These are phyloP conservation scores for Bradypus variegatus DNA, from an alignment of 2,797 vertebrate genomes.

Conservation along the genomic window DNA sequence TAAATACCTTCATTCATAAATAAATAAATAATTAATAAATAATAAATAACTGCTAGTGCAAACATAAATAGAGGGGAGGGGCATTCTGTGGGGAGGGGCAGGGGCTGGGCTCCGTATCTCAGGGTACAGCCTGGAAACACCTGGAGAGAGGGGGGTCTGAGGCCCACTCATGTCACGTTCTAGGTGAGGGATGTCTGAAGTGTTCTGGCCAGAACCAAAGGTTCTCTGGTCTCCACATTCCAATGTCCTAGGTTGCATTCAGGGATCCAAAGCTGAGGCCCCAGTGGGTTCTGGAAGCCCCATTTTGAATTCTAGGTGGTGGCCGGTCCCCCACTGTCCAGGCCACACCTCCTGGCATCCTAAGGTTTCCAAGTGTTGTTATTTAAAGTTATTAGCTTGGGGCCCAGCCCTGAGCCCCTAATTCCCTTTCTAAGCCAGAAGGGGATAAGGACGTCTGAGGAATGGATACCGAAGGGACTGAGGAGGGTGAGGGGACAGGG, in stretches of 20 bases:
- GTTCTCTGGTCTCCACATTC: neutral
- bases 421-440: conserved; percentile 25
- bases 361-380: conserved; percentile 2
- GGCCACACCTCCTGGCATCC: neutral
- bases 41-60: conserved; percentile 62
- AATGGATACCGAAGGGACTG: neutral
- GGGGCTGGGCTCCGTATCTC: neutral
- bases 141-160: neutral
- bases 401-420: neutral
- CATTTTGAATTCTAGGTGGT: neutral
- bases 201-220: neutral
- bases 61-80: conserved; percentile 56
- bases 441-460: neutral
- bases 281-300: neutral
- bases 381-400: neutral
- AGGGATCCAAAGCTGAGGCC: neutral
- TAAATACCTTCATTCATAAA: conserved; percentile 63
- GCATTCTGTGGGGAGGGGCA: neutral
- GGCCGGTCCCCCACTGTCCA: neutral
- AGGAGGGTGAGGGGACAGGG: neutral
- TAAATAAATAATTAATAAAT: conserved; percentile 69
- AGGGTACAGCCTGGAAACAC: neutral
- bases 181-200: neutral
- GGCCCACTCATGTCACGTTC: neutral
- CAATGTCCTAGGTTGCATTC: neutral